These are phyloP conservation scores for Aphis craccivora DNA, from an alignment of 1,140 invertebrate species.

Conservation along the genomic window DNA sequence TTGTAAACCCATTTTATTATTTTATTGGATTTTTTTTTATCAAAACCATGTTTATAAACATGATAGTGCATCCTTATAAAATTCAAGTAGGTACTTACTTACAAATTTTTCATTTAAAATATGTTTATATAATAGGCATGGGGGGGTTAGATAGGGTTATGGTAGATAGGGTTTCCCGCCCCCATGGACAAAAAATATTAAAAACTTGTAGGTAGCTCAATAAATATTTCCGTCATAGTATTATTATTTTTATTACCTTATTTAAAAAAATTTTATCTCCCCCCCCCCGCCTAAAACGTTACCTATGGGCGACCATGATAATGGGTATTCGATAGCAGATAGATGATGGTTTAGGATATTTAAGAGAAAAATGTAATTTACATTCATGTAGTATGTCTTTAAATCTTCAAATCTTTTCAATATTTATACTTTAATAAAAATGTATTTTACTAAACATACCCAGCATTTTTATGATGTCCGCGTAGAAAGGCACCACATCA, in stretches of 20 bases:
- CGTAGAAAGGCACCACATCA: not conserved
- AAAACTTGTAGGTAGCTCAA: too few species aligned
- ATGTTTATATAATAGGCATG: not conserved
- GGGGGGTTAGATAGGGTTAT: too few species aligned
- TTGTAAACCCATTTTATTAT: not conserved
- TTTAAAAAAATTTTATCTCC: too few species aligned
- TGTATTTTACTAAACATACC: not conserved
- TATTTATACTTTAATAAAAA: not conserved
- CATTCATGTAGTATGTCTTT: not conserved
- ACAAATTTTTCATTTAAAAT: not conserved
- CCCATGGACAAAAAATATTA: too few species aligned
- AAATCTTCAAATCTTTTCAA: not conserved
- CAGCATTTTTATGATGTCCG: not conserved
- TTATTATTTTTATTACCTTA: too few species aligned
- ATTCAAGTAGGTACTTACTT: not conserved
- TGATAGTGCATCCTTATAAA: not conserved
- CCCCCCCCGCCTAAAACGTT: too few species aligned
- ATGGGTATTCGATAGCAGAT: too few species aligned
- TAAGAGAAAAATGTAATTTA: not conserved
- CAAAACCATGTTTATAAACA: not conserved
- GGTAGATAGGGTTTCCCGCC: too few species aligned
- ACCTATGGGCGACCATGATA: too few species aligned
- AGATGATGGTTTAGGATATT: not conserved
- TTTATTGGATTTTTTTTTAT: not conserved
- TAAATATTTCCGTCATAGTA: too few species aligned